Evolutionary conservation across 2,888 invertebrate species (phyloP).

Genomic region (Steinernema carpocapsae): DNA sequence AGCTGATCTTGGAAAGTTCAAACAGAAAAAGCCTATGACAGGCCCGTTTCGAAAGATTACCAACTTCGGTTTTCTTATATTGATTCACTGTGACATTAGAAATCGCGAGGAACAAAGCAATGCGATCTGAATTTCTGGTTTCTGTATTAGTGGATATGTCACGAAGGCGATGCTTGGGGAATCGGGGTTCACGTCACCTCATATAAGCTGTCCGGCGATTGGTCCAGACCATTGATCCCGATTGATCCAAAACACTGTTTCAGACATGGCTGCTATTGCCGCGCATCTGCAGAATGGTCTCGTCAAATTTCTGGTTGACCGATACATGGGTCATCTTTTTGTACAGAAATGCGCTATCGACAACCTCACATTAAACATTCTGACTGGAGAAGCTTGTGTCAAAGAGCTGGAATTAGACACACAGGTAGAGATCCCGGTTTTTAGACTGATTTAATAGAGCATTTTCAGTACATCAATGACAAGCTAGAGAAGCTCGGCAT

Average conservation of each 20-base stretch:
- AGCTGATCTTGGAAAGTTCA: background rate
- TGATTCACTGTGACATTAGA: no score
- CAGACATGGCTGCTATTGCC: no score
- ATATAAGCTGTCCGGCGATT: no score
- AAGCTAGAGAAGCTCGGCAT: conserved; percentile 12
- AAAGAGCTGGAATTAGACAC: conserved; percentile 3
- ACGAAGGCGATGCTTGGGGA: no score
- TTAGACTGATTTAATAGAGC: background rate
- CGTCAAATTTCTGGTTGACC: conserved; percentile 13
- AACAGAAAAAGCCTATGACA: background rate
- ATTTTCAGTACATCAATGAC: conserved; percentile 17
- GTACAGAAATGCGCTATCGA: conserved; percentile 9
- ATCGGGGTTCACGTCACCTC: no score
- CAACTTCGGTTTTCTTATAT: no score
- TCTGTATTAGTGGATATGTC: no score
- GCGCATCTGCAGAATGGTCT: background rate
- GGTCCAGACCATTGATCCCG: no score
- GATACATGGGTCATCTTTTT: conserved; percentile 19
- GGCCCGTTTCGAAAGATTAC: background rate
- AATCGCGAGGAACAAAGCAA: no score
- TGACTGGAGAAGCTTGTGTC: background rate
- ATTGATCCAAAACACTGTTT: no score
- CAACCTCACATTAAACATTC: background rate
- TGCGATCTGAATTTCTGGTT: no score
- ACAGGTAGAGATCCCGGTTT: background rate